Base-by-base conservation (phyloP, 2,888 invertebrate genomes). In the Metopia argyrocephala region DNA sequence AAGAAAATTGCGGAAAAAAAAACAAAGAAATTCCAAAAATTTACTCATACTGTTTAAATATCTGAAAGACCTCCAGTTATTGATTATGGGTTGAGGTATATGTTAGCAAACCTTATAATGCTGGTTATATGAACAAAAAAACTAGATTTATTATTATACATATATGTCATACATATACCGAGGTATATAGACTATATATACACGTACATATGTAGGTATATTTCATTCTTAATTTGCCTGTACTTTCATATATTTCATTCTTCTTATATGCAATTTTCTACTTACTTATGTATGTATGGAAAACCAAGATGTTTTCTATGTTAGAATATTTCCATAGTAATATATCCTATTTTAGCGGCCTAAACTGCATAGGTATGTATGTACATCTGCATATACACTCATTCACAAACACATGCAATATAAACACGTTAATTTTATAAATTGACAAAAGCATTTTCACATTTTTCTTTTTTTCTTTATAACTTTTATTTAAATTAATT, bases 261-360 rank as follows among this genome's bases (percentile, higher is more conserved):
- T n/a, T n/a, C n/a, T n/a, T n/a, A n/a, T n/a, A n/a, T n/a, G n/a
- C n/a, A n/a, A n/a, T n/a, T n/a, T n/a, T n/a, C n/a, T 45, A 68
- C 66, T 68, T 68, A 68, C 66, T 68, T 65, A 12, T 12, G n/a
- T n/a, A n/a, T n/a, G n/a, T n/a, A n/a, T n/a, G n/a, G n/a, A n/a
- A n/a, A n/a, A n/a, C n/a, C n/a, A n/a, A n/a, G n/a, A n/a, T n/a
- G n/a, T n/a, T n/a, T n/a, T n/a, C n/a, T 45, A 6, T 45, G 3
- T 56, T 25, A 20, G 45, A 68, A 45, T 62, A 71, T 71, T 71
- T 54, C 71, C 71, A 71, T 54, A 54, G 54, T 52, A 45, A 71
- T 71, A 54, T 54, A 62, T 71, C 57, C 45, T 20, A 56, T 46
- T 57, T 48, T 7, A n/a, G 56, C 18, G 5, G 23, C 38, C 28